Evolutionary conservation across 2,888 invertebrate genomes (phyloP), one percentile per base, ranked within the genome.

Genomic region (Xiphydria camelus): DNA sequence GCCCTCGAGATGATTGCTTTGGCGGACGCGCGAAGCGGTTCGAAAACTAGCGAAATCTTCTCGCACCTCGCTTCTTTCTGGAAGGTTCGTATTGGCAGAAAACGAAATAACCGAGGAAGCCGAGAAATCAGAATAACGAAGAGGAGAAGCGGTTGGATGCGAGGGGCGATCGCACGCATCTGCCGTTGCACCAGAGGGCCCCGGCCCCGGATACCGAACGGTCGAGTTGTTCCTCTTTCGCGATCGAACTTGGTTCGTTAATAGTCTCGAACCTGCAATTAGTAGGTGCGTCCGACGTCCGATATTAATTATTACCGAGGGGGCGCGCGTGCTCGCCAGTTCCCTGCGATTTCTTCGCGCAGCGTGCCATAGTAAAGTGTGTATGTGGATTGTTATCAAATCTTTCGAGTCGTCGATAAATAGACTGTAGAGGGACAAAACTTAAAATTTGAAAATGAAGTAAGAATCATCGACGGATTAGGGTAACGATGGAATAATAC

Each of bases 281-380:
- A 59, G 44, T 51, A 46, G 48, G 45, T 45, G 48, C 45, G 41
- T 47, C 47, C 53, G 51, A 54, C 55, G 48, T 47, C 41, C 52
- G 45, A 47, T 55, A 59, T 59, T 49, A 52, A 57, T 59, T 55
- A 55, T 57, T 52, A 55, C 55, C 49, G 23, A 33, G 29, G 26
- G 12, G 23, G 32, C 12, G 15, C 34, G 21, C 17, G 33, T 22
- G 12, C 29, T 29, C 15, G 29, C 29, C 12, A 10, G n/a, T 12
- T 29, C 29, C 15, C 7, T 29, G 29, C 14, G 6, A 2, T 29
- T 14, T 29, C 29, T 29, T n/a, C n/a, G n/a, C n/a, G n/a, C n/a
- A n/a, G n/a, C n/a, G n/a, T n/a, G n/a, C n/a, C n/a, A n/a, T n/a
- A n/a, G n/a, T n/a, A n/a, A n/a, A n/a, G n/a, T n/a, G n/a, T n/a